phyloP scores from a whole-genome alignment of 2,113 vertebrate genomes.

The Rissa tridactyla region DNA sequence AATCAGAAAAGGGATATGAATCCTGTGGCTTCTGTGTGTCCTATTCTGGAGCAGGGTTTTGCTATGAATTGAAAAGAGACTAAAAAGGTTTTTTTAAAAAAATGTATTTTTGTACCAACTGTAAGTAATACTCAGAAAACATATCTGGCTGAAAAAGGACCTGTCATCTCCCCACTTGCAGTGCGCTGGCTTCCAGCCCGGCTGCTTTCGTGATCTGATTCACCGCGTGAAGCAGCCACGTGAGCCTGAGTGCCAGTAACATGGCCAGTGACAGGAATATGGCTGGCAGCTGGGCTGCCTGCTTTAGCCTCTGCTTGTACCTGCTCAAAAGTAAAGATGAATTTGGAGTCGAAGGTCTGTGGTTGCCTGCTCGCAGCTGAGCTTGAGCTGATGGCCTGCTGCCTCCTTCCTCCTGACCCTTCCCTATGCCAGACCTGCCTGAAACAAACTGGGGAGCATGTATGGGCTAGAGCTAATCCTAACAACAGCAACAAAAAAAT shows the following conservation, averaged over 20 bases:
- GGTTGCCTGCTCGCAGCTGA: background rate
- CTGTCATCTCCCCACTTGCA: background rate
- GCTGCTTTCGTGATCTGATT: background rate
- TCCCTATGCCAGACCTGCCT: background rate
- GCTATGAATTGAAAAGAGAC: background rate
- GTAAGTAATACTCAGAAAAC: background rate
- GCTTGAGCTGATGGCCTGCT: background rate
- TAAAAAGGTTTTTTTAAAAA: background rate
- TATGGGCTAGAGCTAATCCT: background rate
- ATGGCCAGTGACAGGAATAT: background rate
- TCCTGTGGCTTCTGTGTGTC: background rate
- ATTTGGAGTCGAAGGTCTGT: background rate
- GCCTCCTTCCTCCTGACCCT: background rate
- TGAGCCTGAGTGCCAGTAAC: background rate
- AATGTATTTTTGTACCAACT: background rate
- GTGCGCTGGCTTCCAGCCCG: background rate
- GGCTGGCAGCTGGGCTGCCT: background rate
- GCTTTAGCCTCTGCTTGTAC: background rate
- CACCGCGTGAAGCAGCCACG: background rate
- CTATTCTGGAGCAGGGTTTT: background rate
- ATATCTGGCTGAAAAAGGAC: background rate
- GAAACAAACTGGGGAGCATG: background rate
- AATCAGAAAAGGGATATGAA: background rate
- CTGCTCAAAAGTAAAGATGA: background rate
- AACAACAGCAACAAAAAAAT: background rate